A percentile compares a stretch with the other conserved stretches of the same genome.
phyloP scores from a whole-genome alignment of 2,888 invertebrate genomes.

The Clivina fossor region DNA sequence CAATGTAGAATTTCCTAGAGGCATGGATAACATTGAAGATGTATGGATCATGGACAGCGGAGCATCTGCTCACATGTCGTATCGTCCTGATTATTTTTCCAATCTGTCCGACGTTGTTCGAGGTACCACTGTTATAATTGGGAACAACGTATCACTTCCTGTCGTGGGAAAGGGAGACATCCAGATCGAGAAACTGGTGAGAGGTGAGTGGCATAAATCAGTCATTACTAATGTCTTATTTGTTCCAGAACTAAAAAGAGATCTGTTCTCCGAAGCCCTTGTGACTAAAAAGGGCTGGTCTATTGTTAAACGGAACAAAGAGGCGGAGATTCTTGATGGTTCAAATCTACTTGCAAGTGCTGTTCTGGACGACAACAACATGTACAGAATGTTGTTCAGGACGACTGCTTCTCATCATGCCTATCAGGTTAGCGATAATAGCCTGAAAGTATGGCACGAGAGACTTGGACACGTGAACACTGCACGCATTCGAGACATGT shows the following conservation, averaged over 20 bases:
- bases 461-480: conserved; percentile 42
- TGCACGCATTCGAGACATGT: conserved; percentile 37
- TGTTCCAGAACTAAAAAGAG: conserved; percentile 45
- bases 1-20: conserved; percentile 5
- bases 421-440: conserved; percentile 31
- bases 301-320: conserved; percentile 40
- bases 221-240: conserved; percentile 42
- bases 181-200: conserved; percentile 38
- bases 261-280: conserved; percentile 47
- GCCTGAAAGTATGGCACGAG: conserved; percentile 41
- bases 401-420: conserved; percentile 28
- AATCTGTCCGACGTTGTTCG: conserved; percentile 27
- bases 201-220: conserved; percentile 40
- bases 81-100: conserved; percentile 33
- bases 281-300: conserved; percentile 42
- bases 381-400: conserved; percentile 40
- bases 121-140: conserved; percentile 36
- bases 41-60: conserved; percentile 42
- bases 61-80: conserved; percentile 41
- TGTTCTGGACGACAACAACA: conserved; percentile 38
- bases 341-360: conserved; percentile 32
- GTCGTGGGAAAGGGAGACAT: conserved; percentile 41
- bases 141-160: conserved; percentile 38
- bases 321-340: conserved; percentile 37
- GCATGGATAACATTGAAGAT: conserved; percentile 20